Percentiles rank a stretch among this genome's conserved stretches.
Conservation (phyloP, 2,888 invertebrate species). For the Hemicrepidius hirtus region DNA sequence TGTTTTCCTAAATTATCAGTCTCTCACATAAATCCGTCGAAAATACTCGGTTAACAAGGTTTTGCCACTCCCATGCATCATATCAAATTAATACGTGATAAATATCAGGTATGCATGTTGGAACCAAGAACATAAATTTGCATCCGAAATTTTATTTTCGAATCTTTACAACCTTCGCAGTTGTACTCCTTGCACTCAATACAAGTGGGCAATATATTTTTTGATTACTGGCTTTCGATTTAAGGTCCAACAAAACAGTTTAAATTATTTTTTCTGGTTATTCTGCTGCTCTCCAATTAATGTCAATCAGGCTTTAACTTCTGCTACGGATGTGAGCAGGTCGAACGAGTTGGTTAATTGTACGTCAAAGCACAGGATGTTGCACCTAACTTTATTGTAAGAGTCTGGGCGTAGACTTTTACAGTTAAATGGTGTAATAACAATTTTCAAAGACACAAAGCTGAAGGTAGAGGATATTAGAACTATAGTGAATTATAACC, state of each 20-base stretch:
- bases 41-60: slow-evolving; percentile 1
- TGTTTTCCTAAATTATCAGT: not conserved
- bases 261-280: slow-evolving; percentile 12
- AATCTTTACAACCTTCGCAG: not conserved
- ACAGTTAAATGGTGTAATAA: slow-evolving; percentile 6
- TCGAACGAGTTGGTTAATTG: slow-evolving; percentile 41
- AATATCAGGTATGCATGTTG: slow-evolving; percentile 5
- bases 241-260: not conserved
- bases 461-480: not conserved
- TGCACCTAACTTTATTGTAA: slow-evolving; percentile 32
- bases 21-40: not conserved
- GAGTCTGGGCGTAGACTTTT: slow-evolving; percentile 13
- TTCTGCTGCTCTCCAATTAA: slow-evolving; percentile 31
- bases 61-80: slow-evolving; percentile 4
- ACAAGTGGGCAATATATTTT: not conserved
- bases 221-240: slow-evolving; percentile 6
- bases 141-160: slow-evolving; percentile 19
- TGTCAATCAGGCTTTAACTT: slow-evolving; percentile 38
- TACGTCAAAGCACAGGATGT: slow-evolving; percentile 31
- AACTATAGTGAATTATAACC: not conserved
- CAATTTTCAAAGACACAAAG: slow-evolving; percentile 1
- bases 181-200: slow-evolving; percentile 2
- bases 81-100: slow-evolving; percentile 5
- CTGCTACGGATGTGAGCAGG: slow-evolving; percentile 41
- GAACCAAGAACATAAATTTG: slow-evolving; percentile 13